These are phyloP conservation scores for Macrochelys suwanniensis DNA, from an alignment of 2,797 vertebrate genomes.

Conservation along the genomic window DNA sequence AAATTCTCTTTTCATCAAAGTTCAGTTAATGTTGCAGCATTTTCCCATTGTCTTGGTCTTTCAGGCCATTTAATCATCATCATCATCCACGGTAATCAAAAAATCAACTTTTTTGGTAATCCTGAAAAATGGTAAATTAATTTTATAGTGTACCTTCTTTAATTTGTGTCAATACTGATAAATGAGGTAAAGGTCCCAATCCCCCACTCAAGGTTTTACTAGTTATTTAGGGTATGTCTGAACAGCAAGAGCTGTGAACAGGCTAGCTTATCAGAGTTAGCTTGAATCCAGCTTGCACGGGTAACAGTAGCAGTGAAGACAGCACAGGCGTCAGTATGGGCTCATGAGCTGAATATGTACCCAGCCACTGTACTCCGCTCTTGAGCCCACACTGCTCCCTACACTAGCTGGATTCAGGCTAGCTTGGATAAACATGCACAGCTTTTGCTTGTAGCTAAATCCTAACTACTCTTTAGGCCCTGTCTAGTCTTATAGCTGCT, in stretches of 20 bases:
- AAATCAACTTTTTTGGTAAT: slow-evolving; percentile 83
- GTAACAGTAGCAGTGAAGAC: background rate
- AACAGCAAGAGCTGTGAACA: background rate
- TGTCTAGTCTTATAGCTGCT: background rate
- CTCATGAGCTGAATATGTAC: background rate
- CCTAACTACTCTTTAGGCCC: background rate
- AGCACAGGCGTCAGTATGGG: no score
- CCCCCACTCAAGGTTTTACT: background rate
- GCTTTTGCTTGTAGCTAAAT: no score
- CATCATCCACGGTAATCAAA: slow-evolving; percentile 74
- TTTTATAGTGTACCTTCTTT: background rate
- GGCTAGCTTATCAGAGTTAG: background rate
- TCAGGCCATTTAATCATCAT: slow-evolving; percentile 31
- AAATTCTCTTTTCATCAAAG: slow-evolving; percentile 51
- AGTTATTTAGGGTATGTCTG: background rate
- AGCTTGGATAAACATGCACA: no score
- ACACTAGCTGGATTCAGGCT: no score
- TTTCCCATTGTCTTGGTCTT: slow-evolving; percentile 36
- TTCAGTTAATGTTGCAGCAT: slow-evolving; percentile 15
- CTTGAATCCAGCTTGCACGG: background rate
- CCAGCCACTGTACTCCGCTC: no score
- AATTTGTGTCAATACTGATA: slow-evolving; percentile 10
- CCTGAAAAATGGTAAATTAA: slow-evolving; percentile 68
- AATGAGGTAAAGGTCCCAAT: background rate
- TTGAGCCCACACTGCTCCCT: no score